A percentile compares a stretch with the other conserved stretches of the same genome.
Evolutionary conservation across 2,113 vertebrate genomes (phyloP).

Genomic region (Pongo pygmaeus): DNA sequence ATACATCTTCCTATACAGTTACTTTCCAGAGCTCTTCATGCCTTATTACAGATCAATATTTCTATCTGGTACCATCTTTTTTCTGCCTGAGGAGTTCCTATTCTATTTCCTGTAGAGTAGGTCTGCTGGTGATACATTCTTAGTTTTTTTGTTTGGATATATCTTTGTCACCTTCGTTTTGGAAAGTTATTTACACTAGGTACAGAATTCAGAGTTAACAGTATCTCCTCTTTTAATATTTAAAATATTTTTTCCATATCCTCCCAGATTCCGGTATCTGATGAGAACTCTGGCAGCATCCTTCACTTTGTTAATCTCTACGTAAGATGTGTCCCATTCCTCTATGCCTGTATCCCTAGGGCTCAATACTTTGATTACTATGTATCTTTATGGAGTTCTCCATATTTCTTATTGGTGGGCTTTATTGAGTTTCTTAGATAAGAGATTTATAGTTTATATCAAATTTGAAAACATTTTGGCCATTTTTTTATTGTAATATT

Average conservation of each 20-base stretch:
- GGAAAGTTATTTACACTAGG: not conserved
- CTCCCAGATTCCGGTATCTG: too few species aligned
- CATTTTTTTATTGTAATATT: not conserved
- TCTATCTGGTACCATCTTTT: not conserved
- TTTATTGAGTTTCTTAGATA: not conserved
- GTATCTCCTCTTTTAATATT: not conserved
- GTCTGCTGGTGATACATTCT: not conserved
- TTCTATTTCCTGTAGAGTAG: not conserved
- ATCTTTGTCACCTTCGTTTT: not conserved
- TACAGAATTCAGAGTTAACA: not conserved
- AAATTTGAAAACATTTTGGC: not conserved
- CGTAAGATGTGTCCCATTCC: not conserved
- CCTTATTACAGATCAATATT: not conserved
- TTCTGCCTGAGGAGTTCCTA: not conserved
- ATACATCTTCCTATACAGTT: too few species aligned
- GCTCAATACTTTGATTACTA: not conserved
- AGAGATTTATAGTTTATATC: not conserved
- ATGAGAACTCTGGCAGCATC: not conserved
- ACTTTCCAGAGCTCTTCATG: not conserved
- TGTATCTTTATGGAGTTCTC: not conserved
- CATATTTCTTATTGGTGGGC: not conserved
- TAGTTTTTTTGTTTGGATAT: not conserved
- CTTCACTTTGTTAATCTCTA: not conserved
- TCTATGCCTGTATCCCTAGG: not conserved
- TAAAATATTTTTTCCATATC: not conserved